These are phyloP conservation scores for Poecilia gillii DNA, from an alignment of 2,797 vertebrate genomes.

Conservation along the genomic window DNA sequence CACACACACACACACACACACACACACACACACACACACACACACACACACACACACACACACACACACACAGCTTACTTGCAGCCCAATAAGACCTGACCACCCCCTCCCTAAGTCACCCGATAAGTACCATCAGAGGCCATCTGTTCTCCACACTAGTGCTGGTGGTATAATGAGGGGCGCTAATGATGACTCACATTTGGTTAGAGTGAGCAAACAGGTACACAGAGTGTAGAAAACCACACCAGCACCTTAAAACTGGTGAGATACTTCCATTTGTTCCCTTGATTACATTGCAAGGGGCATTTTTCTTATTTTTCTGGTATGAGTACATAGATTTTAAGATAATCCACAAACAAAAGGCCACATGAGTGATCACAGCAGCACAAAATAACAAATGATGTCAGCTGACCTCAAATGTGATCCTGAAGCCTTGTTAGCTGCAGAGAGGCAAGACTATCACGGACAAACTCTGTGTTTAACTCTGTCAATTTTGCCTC, in stretches of 20 bases:
- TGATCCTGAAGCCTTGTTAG: conserved; percentile 48
- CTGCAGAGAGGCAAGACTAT: conserved; percentile 14
- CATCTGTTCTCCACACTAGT: conserved; percentile 77
- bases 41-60: too few relatives aligned
- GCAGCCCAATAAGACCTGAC: conserved; percentile 17
- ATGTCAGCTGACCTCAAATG: conserved; percentile 39
- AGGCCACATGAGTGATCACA: conserved; percentile 10
- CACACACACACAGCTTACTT: background rate
- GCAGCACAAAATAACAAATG: conserved; percentile 32
- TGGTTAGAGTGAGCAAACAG: conserved; percentile 69
- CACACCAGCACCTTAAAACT: background rate
- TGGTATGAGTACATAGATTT: background rate
- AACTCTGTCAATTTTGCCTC: conserved; percentile 11
- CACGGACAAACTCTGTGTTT: background rate
- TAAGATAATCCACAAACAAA: background rate
- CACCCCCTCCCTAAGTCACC: conserved; percentile 10
- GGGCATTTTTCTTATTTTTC: background rate
- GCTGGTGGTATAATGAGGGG: conserved; percentile 63
- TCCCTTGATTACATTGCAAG: background rate
- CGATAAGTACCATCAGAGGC: conserved; percentile 60
- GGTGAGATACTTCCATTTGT: background rate
- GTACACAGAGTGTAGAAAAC: conserved; percentile 29
- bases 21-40: too few relatives aligned
- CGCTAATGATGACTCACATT: conserved; percentile 78
- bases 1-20: too few relatives aligned